These are phyloP conservation scores for Cyprinus carpio DNA, from an alignment of 2,113 vertebrate genomes.

Conservation along the genomic window DNA sequence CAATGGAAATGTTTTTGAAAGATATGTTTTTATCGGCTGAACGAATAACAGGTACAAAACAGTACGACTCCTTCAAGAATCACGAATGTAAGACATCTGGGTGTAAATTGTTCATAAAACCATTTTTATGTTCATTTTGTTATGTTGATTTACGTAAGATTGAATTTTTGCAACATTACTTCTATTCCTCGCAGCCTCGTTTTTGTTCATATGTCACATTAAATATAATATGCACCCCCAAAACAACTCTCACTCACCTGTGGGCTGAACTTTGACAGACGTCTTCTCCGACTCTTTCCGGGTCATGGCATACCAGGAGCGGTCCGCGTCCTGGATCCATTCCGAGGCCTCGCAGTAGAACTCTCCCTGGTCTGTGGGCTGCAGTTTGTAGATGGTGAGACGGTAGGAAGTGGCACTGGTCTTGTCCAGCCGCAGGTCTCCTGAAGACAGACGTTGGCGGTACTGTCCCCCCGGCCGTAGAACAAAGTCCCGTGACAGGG, in stretches of 20 bases:
- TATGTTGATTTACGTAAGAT: too few relatives aligned
- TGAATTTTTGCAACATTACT: too few relatives aligned
- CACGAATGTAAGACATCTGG: too few relatives aligned
- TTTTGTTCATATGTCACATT: too few relatives aligned
- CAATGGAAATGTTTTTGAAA: too few relatives aligned
- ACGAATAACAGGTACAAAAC: too few relatives aligned
- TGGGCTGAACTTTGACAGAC: conserved; percentile 87
- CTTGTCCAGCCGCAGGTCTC: conserved; percentile 91
- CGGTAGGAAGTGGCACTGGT: conserved; percentile 84
- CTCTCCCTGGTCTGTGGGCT: conserved; percentile 89
- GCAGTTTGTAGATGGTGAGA: conserved; percentile 91
- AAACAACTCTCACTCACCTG: conserved; percentile 73
- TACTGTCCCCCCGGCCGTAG: conserved; percentile 84
- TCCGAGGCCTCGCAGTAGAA: conserved; percentile 93
- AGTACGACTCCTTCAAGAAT: too few relatives aligned
- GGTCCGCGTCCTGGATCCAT: conserved; percentile 94
- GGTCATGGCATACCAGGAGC: conserved; percentile 92
- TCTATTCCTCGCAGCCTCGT: too few relatives aligned
- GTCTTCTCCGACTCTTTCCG: conserved; percentile 89
- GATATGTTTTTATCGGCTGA: too few relatives aligned
- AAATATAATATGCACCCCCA: too few relatives aligned
- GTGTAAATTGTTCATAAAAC: too few relatives aligned
- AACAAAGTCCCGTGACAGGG: conserved; percentile 88
- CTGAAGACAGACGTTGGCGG: conserved; percentile 85
- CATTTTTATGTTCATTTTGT: too few relatives aligned